phyloP scores from a whole-genome alignment of 2,113 vertebrate genomes.

The Thalassoma bifasciatum region DNA sequence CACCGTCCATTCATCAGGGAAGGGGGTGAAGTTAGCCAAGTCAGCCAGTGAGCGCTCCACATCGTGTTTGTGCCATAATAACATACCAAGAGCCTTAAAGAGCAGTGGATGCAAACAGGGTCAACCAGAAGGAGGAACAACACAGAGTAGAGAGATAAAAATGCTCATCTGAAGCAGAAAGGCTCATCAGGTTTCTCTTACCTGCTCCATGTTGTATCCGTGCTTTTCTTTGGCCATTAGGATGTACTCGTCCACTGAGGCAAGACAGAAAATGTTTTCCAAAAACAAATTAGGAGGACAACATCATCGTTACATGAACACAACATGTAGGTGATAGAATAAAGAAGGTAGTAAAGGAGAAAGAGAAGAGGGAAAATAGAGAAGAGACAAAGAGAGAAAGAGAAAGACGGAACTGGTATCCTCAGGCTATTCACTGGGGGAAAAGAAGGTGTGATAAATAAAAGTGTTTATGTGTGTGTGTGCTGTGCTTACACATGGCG shows the following conservation, averaged over 20 bases:
- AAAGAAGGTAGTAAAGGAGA: background rate
- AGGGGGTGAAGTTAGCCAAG: slow-evolving; percentile 98
- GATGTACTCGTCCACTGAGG: slow-evolving; percentile 98
- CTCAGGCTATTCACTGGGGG: no score
- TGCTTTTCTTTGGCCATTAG: slow-evolving; percentile 99
- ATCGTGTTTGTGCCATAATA: slow-evolving; percentile 99
- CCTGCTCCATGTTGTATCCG: slow-evolving; percentile 99
- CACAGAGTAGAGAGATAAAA: no score
- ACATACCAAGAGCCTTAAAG: slow-evolving; percentile 94
- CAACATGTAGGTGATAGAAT: background rate
- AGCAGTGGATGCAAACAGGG: background rate
- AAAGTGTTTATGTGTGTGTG: background rate
- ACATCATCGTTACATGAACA: background rate
- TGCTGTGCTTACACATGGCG: slow-evolving; percentile 87
- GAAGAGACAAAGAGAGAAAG: background rate
- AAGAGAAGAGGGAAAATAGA: background rate
- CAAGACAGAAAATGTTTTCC: background rate
- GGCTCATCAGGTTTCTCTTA: slow-evolving; percentile 35
- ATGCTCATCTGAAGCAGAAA: no score
- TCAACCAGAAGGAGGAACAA: background rate
- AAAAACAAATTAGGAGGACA: background rate
- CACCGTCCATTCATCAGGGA: slow-evolving; percentile 99
- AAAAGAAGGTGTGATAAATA: background rate
- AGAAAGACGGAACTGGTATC: background rate
- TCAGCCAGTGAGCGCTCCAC: slow-evolving; percentile 98